phyloP scores from a whole-genome alignment of 2,797 vertebrate species.

The Spheniscus humboldti region DNA sequence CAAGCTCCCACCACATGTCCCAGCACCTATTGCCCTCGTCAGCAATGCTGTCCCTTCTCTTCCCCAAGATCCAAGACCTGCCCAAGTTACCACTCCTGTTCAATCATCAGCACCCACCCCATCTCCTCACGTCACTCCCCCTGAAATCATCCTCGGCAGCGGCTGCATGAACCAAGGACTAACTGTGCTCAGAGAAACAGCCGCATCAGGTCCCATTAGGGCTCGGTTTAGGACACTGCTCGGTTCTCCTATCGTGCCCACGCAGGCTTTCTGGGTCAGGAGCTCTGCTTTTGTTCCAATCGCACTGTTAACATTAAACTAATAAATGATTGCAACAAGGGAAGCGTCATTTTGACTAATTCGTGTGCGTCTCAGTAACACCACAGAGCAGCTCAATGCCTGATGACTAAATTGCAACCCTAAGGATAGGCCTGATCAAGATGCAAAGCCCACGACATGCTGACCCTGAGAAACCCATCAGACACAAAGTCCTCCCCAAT shows the following conservation, averaged over 20 bases:
- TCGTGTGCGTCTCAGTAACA: background rate
- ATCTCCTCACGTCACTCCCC: background rate
- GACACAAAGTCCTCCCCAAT: background rate
- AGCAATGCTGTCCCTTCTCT: background rate
- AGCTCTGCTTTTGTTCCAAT: background rate
- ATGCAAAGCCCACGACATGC: fast-evolving
- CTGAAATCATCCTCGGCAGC: background rate
- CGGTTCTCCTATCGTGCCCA: background rate
- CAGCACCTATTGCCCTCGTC: background rate
- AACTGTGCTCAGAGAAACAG: background rate
- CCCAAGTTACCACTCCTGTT: background rate
- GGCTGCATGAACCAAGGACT: background rate
- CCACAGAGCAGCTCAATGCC: background rate
- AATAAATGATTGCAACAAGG: background rate
- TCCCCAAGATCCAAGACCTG: fast-evolving
- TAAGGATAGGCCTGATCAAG: background rate
- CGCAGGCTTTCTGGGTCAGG: background rate
- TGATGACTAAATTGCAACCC: background rate
- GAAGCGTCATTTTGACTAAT: background rate
- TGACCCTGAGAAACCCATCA: background rate
- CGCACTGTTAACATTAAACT: background rate
- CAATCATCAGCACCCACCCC: background rate
- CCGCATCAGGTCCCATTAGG: background rate
- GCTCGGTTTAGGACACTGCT: background rate
- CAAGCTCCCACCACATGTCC: background rate